Evolutionary conservation across 2,797 vertebrate species (phyloP).

Genomic region (Zenarchopterus dispar): DNA sequence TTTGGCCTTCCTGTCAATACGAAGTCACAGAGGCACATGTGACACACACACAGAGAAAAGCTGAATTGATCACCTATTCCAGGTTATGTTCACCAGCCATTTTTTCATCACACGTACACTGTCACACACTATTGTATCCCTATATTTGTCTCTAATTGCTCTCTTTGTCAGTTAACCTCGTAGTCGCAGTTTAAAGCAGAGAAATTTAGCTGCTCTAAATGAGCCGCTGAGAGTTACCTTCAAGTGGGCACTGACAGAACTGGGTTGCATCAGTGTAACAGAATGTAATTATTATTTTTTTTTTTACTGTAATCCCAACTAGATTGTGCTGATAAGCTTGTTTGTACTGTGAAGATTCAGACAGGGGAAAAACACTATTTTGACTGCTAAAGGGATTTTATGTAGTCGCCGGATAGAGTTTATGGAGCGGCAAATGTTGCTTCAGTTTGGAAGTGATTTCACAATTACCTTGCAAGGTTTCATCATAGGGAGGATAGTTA

Average conservation of each 20-base stretch:
- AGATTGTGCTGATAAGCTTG: conserved; percentile 29
- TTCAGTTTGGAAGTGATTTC: conserved; percentile 43
- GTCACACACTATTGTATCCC: background rate
- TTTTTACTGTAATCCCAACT: conserved; percentile 12
- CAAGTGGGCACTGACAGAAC: conserved; percentile 34
- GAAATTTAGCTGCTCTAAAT: conserved; percentile 5
- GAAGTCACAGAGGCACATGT: conserved; percentile 16
- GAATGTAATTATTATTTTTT: conserved; percentile 10
- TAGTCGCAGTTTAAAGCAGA: conserved; percentile 1
- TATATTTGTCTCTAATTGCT: conserved; percentile 11
- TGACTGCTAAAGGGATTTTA: conserved; percentile 12
- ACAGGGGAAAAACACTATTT: background rate
- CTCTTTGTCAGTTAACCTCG: conserved; percentile 1
- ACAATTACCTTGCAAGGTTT: conserved; percentile 45
- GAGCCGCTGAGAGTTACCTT: conserved; percentile 11
- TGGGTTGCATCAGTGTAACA: conserved; percentile 25
- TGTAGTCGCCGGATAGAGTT: conserved; percentile 15
- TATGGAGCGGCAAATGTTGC: conserved; percentile 33
- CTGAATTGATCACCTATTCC: conserved; percentile 25
- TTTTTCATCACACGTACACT: background rate
- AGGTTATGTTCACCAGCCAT: background rate
- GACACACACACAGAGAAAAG: conserved; percentile 8
- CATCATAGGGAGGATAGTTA: conserved; percentile 41
- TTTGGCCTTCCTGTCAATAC: conserved; percentile 42
- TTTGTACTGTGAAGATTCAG: conserved; percentile 3